Evolutionary conservation across 2,888 invertebrate genomes (phyloP).

Genomic region (Anorthoa munda): DNA sequence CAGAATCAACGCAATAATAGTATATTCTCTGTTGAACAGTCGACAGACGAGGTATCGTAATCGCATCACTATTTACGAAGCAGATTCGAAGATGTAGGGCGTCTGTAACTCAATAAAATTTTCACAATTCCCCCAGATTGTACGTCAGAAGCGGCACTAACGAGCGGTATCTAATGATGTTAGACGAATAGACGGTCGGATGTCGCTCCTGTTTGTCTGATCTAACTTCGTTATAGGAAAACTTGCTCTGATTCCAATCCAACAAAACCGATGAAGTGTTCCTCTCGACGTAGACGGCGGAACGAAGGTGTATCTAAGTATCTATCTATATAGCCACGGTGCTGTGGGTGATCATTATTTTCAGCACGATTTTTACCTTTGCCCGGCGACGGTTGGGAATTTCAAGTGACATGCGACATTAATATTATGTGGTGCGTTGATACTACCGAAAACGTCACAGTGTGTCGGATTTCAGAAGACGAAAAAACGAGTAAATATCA

Average conservation of each 20-base stretch:
- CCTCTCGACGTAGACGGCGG: slow-evolving; percentile 30
- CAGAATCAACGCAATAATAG: slow-evolving; percentile 26
- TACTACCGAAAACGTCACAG: slow-evolving; percentile 2
- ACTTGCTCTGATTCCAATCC: slow-evolving; percentile 69
- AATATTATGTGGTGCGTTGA: slow-evolving; percentile 34
- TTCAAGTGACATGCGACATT: slow-evolving; percentile 35
- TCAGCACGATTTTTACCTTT: slow-evolving; percentile 52
- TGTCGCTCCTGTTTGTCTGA: slow-evolving; percentile 77
- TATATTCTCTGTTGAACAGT: slow-evolving; percentile 47
- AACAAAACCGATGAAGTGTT: slow-evolving; percentile 67
- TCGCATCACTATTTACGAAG: slow-evolving; percentile 51
- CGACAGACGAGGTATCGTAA: slow-evolving; percentile 46
- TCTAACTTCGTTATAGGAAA: slow-evolving; percentile 79
- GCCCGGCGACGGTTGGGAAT: slow-evolving; percentile 35
- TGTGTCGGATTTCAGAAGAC: not conserved
- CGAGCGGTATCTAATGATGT: slow-evolving; percentile 75
- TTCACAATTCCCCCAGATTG: slow-evolving; percentile 70
- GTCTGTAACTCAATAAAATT: slow-evolving; percentile 68
- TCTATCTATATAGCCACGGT: slow-evolving; percentile 32
- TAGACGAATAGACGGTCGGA: slow-evolving; percentile 72
- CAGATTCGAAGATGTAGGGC: slow-evolving; percentile 50
- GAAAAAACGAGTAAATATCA: slow-evolving; percentile 12
- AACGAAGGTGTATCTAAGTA: slow-evolving; percentile 45
- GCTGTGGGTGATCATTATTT: slow-evolving; percentile 50
- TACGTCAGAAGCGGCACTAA: slow-evolving; percentile 71